Percentiles rank a stretch among this genome's conserved stretches.
phyloP scores from a whole-genome alignment of 2,113 vertebrate species.

The Tachuris rubrigastra region DNA sequence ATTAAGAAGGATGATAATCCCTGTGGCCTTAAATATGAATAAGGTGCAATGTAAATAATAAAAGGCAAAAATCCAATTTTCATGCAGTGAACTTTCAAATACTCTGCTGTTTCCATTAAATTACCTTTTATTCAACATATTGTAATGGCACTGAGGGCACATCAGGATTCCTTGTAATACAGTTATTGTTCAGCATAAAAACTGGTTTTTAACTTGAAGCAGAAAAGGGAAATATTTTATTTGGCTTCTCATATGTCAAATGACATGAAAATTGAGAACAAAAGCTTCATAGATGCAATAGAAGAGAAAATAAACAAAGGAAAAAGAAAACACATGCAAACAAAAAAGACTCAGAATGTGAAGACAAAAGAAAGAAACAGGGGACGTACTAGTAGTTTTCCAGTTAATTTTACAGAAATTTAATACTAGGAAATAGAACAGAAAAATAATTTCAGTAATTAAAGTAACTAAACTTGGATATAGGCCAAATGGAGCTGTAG shows the following conservation, averaged over 20 bases:
- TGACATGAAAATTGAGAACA: constrained; percentile 16
- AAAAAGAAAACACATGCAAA: constrained; percentile 37
- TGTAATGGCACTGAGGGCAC: constrained; percentile 4
- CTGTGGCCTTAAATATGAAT: constrained; percentile 61
- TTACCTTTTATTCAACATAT: constrained; percentile 45
- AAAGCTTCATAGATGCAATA: background rate
- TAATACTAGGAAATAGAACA: constrained; percentile 34
- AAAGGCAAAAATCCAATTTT: constrained; percentile 70
- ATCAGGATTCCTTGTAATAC: constrained; percentile 34
- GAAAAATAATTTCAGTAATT: constrained; percentile 36
- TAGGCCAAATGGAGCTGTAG: background rate
- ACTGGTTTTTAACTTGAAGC: constrained; percentile 22
- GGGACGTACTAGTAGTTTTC: constrained; percentile 5
- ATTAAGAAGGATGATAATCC: constrained; percentile 56
- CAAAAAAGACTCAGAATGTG: background rate
- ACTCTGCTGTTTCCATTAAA: constrained; percentile 46
- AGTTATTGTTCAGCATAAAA: constrained; percentile 43
- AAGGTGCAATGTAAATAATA: constrained; percentile 66
- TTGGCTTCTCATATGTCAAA: constrained; percentile 5
- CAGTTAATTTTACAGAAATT: constrained; percentile 39
- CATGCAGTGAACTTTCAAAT: constrained; percentile 61
- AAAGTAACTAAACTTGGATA: constrained; percentile 18
- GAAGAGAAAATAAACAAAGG: constrained; percentile 17
- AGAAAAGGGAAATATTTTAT: constrained; percentile 40
- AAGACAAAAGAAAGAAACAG: constrained; percentile 29